Percentiles rank a stretch among this genome's conserved stretches.
Evolutionary conservation across 2,888 invertebrate genomes (phyloP).

Genomic region (Leucophora obtusa): DNA sequence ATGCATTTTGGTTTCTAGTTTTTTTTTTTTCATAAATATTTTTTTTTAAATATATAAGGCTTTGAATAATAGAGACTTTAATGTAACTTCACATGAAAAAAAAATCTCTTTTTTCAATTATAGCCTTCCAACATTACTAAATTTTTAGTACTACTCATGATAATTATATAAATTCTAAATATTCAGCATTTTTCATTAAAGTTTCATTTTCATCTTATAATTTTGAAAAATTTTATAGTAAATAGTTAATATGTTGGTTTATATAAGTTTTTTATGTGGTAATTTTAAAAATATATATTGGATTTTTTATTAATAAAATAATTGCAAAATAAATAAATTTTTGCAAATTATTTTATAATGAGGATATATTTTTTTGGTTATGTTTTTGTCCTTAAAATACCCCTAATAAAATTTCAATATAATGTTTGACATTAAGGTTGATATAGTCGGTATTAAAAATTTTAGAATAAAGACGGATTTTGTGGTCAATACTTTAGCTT

Average conservation of each 20-base stretch:
- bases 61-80: conserved; percentile 13
- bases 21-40: conserved; percentile 20
- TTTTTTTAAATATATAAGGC: conserved; percentile 33
- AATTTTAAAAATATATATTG: not conserved
- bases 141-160: not conserved
- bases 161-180: conserved; percentile 10
- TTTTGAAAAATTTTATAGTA: not conserved
- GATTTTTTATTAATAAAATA: not conserved
- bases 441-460: too few relatives aligned
- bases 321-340: not conserved
- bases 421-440: too few relatives aligned
- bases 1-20: conserved; percentile 13
- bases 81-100: not conserved
- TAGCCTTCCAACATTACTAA: not conserved
- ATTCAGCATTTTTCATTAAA: conserved; percentile 14
- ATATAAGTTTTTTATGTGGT: not conserved
- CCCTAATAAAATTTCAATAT: too few relatives aligned
- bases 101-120: not conserved
- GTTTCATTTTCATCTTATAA: conserved; percentile 9
- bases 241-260: not conserved
- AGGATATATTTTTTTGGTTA: too few relatives aligned
- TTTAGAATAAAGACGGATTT: too few relatives aligned
- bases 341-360: not conserved
- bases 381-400: too few relatives aligned
- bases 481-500: too few relatives aligned